Evolutionary conservation across 2,797 vertebrate species (phyloP), one percentile per base, ranked within the genome.

Genomic region (Paguma larvata): DNA sequence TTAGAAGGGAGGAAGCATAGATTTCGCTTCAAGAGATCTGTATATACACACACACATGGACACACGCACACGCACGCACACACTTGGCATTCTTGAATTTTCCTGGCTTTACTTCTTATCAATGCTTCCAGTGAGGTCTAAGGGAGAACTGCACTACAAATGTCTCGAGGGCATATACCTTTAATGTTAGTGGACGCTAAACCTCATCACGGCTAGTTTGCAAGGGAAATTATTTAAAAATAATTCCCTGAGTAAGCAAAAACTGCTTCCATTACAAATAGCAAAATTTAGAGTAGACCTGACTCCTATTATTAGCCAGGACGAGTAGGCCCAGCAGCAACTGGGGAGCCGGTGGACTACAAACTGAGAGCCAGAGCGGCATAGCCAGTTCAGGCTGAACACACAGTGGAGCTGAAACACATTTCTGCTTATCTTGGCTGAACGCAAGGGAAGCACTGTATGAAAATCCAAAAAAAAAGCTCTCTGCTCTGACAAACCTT

Each of bases 401-500:
- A 79, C 77, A 46, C 63, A 14, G 16, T 15, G 56, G 63, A 67
- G 91, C 65, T 65, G 27, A 82, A 77, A 78, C 27, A 56, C 34
- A 23, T 27, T 82, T 85, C 32, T 83, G 94, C 96, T 97, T 97
- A 95, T 89, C 72, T 98, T 97, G 96, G 91, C 95, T 79, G 38
- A 78, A 48, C 0, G 5, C 48, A 32, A 63, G 16, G 34, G 87
- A 83, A 70, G 73, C 67, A 85, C 27, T 23, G 38, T 72, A 73
- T 23, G 19, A 79, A 93, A 95, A 82, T 38, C 41, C 91, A 51
- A 86, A 84, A 68, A 68, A 62, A 86, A 90, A 92, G 16, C 32
- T 68, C 67, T 92, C 77, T 85, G 44, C 63, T 80, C 73, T 79
- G 41, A 62, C 30, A 1, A 65, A 48, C 4, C 56, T 87, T 73